Conservation (phyloP, 2,113 vertebrate species). For the Pollachius pollachius region DNA sequence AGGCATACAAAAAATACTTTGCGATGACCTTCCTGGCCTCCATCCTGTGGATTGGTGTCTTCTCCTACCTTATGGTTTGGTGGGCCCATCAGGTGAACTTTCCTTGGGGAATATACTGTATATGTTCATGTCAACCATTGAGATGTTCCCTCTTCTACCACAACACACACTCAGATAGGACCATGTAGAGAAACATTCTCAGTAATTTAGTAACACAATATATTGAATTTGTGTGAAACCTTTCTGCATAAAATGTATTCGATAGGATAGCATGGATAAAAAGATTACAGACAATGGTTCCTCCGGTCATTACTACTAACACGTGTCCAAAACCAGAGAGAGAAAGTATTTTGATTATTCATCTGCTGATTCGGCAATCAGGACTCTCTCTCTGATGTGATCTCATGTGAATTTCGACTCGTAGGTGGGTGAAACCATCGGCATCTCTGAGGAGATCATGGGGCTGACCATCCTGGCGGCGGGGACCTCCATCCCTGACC, state of each 20-base stretch:
- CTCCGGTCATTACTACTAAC: no score
- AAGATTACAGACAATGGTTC: no score
- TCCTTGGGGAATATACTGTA: neutral
- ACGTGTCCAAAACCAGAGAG: neutral
- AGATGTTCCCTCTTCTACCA: neutral
- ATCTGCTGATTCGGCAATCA: neutral
- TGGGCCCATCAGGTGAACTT: slow-evolving; percentile 96
- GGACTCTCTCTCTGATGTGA: neutral
- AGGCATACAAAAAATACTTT: slow-evolving; percentile 87
- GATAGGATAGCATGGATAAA: no score
- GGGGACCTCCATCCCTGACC: slow-evolving; percentile 95
- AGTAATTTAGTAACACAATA: no score
- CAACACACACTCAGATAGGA: neutral
- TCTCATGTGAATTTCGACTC: no score
- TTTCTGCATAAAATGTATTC: no score
- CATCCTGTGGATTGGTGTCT: slow-evolving; percentile 89
- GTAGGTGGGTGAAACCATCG: slow-evolving; percentile 94
- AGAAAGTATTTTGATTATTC: no score
- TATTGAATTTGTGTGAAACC: no score
- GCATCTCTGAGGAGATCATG: slow-evolving; percentile 98
- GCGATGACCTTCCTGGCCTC: slow-evolving; percentile 87
- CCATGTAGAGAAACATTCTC: no score
- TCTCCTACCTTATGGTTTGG: slow-evolving; percentile 98
- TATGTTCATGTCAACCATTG: no score
- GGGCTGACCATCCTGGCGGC: slow-evolving; percentile 94